A percentile compares a stretch with the other conserved stretches of the same genome.
Evolutionary conservation across 2,888 invertebrate genomes (phyloP).

Genomic region (Standfussiana lucernea): DNA sequence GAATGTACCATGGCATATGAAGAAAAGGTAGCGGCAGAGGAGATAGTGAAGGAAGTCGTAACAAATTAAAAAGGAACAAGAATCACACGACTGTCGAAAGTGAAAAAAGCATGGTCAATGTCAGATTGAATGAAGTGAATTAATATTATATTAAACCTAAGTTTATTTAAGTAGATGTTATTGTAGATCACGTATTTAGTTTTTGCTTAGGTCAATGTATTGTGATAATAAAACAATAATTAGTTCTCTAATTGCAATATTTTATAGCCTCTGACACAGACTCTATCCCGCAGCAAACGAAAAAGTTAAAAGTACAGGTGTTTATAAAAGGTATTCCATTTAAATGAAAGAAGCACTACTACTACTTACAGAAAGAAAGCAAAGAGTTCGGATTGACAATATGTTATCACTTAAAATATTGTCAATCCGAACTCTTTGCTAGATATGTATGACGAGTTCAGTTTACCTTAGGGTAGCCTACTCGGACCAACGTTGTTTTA

Average conservation of each 20-base stretch:
- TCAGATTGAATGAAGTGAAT: not conserved
- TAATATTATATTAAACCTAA: not conserved
- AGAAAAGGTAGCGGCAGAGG: not conserved
- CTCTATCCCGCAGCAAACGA: not conserved
- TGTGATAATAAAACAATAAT: not conserved
- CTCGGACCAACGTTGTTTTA: not conserved
- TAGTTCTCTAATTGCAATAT: not conserved
- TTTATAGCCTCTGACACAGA: not conserved
- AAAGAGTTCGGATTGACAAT: not conserved
- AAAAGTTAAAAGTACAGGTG: not conserved
- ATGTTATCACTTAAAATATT: no score
- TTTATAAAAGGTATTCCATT: not conserved
- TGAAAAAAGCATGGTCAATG: not conserved
- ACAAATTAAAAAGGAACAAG: not conserved
- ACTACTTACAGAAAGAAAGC: not conserved
- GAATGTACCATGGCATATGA: constrained; percentile 19
- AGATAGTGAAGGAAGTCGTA: not conserved
- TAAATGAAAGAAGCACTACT: not conserved
- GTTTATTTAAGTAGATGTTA: not conserved
- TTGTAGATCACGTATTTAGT: not conserved
- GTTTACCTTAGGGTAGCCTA: not conserved
- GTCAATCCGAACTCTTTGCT: no score
- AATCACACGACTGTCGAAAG: not conserved
- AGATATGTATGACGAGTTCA: not conserved
- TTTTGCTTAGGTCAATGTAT: not conserved